Base-by-base conservation (phyloP, 2,797 vertebrate species). In the Odontamblyopus lacepedii region DNA sequence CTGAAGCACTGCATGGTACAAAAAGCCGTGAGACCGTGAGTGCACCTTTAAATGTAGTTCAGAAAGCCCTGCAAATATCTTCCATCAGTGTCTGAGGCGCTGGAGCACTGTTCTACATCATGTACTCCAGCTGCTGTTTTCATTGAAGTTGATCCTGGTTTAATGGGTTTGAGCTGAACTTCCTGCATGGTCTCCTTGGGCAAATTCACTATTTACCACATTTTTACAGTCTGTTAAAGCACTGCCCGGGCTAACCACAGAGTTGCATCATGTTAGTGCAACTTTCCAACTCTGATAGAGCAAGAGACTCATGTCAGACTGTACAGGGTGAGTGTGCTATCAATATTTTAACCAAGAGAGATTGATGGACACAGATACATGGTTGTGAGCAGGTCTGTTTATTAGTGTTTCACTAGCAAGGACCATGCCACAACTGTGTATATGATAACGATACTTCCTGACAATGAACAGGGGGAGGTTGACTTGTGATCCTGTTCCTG, bases 171-270 rank as follows among this genome's bases (percentile, higher is more conserved):
- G 44, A 75, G 4, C 0, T 30, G 30, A 9, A 57, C 53, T 73
- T 66, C 50, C 69, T 61, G 63, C 74, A 70, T 38, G 23, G 27
- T 78, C 59, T 64, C 53, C 55, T 67, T 55, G 30, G 67, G 68
- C 60, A 63, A 50, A 50, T 71, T 57, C 32, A 26, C 44, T 12
- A 67, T 18, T 65, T 78, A 35, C 29, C 27, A n/a, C 50, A 16
- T 48, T 56, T 74, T 59, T 26, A 13, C 41, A 65, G 55, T 75
- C 57, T 70, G 30, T 63, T 63, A 63, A 32, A 75, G 66, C 67
- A 65, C 48, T 48, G 5, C 66, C 76, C 71, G 55, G 27, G 74
- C 60, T 41, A 75, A 71, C 70, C 60, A 57, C 74, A 69, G 82
- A 27, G 63, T 51, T 50, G 61, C 56, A 72, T 67, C 67, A 70